Evolutionary conservation across 2,888 invertebrate species (phyloP).

Genomic region (Nycteola revayana): DNA sequence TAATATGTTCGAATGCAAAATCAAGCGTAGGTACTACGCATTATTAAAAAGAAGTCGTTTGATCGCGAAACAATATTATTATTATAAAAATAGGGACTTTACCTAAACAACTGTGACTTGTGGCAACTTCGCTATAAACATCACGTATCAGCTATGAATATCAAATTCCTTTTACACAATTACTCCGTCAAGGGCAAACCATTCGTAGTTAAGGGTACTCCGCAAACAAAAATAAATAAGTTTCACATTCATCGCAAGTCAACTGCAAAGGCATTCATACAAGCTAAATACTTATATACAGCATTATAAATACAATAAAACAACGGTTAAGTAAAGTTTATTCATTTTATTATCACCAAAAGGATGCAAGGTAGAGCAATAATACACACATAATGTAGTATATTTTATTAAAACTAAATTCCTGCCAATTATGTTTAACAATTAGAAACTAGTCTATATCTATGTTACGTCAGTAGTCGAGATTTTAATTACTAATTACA

Average conservation of each 20-base stretch:
- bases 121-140: conserved; percentile 7
- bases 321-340: conserved; percentile 50
- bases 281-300: conserved; percentile 44
- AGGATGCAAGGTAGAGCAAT: conserved; percentile 37
- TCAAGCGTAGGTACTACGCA: too few species aligned
- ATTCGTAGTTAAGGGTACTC: too few species aligned
- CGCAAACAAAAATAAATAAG: conserved; percentile 3
- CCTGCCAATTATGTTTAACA: conserved; percentile 34
- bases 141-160: conserved; percentile 23
- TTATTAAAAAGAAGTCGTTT: too few species aligned
- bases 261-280: conserved; percentile 32
- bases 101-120: too few species aligned
- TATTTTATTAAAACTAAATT: conserved; percentile 48
- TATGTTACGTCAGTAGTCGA: conserved; percentile 48
- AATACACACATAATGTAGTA: conserved; percentile 39
- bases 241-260: conserved; percentile 21
- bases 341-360: conserved; percentile 57
- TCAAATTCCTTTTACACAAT: conserved; percentile 25
- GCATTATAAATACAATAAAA: conserved; percentile 66
- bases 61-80: too few species aligned
- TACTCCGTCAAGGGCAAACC: conserved; percentile 13
- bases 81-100: too few species aligned
- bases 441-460: conserved; percentile 46
- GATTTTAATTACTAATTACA: conserved; percentile 38
- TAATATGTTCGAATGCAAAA: too few species aligned